Base-by-base conservation (phyloP, 35 echinoderm and acorn worm species). In the Eucidaris tribuloides region DNA sequence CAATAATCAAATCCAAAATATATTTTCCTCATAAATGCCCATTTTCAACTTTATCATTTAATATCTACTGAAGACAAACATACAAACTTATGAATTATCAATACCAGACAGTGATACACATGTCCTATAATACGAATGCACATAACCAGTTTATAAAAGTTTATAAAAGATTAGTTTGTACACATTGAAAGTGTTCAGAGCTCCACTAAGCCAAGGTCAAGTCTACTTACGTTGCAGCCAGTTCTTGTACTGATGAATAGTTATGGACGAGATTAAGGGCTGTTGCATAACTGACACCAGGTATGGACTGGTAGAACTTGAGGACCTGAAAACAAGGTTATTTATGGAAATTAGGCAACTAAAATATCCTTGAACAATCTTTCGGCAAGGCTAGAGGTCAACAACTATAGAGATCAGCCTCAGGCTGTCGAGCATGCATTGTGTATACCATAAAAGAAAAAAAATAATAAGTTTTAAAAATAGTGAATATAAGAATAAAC, bases 301-400 rank as follows among this genome's bases (percentile, higher is more conserved):
- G 85, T 7, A 88, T 44, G 19, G 85, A 80, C 17, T 66, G 58
- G 61, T 88, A 88, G 43, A 88, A 88, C 31, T 81, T 88, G 7
- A 88, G 43, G 3, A 88, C 85, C 85, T 88, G 71, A 9, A 20
- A 66, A 64, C 17, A 25, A 52, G 22, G n/a, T 30, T 23, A 55
- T 41, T 36, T 18, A 30, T 19, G 27, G 18, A 29, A 27, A 17
- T 18, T 27, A 19, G 32, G 19, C 65, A 71, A 71, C 29, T 58
- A 0, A 58, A 5, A 20, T 18, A 20, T 18, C 18, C 25, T 71
- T 14, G 20, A 24, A 7, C 25, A 35, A 37, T 34, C 19, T 29
- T 29, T 3, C 27, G 37, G 27, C 4, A 22, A 71, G 37, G 37
- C 30, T 35, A 29, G 3, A 31, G 20, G 22, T 29, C 37, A 4